These are phyloP conservation scores for Cheiracanthium punctorium DNA, from an alignment of 2,888 invertebrate species.

Conservation along the genomic window DNA sequence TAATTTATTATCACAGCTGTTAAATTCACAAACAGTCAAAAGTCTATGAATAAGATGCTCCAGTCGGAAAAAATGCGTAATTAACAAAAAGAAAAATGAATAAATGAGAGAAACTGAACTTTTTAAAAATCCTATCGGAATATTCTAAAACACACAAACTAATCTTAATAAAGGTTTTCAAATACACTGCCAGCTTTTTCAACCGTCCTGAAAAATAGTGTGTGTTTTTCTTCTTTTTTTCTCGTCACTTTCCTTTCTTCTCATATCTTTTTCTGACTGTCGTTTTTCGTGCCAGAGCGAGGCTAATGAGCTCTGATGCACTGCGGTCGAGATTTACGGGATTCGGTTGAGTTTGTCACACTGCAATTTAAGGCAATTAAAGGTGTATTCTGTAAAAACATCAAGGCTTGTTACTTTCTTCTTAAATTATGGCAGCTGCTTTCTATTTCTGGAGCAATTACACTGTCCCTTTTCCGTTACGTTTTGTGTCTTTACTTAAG, in stretches of 20 bases:
- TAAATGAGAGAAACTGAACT: too few species aligned
- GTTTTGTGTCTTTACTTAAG: too few species aligned
- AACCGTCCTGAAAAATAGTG: not conserved
- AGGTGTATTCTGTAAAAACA: slow-evolving; percentile 1
- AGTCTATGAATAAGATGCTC: too few species aligned
- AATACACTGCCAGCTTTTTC: not conserved
- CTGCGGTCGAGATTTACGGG: slow-evolving; percentile 1
- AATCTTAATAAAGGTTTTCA: too few species aligned
- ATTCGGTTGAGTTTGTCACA: slow-evolving; percentile 7
- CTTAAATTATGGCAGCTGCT: not conserved
- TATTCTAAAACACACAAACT: too few species aligned
- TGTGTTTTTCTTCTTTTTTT: not conserved
- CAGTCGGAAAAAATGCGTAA: too few species aligned
- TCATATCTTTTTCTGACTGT: not conserved
- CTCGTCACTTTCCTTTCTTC: not conserved
- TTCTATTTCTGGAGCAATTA: not conserved
- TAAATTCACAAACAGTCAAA: too few species aligned
- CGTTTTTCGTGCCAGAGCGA: not conserved
- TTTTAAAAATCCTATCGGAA: too few species aligned
- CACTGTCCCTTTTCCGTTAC: too few species aligned
- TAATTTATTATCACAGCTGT: too few species aligned
- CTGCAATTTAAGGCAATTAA: slow-evolving; percentile 2
- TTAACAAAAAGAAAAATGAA: too few species aligned
- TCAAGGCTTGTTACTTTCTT: not conserved
- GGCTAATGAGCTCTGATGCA: slow-evolving; percentile 1